Evolutionary conservation across 2,888 invertebrate genomes (phyloP).

Genomic region (Adela reaumurella): DNA sequence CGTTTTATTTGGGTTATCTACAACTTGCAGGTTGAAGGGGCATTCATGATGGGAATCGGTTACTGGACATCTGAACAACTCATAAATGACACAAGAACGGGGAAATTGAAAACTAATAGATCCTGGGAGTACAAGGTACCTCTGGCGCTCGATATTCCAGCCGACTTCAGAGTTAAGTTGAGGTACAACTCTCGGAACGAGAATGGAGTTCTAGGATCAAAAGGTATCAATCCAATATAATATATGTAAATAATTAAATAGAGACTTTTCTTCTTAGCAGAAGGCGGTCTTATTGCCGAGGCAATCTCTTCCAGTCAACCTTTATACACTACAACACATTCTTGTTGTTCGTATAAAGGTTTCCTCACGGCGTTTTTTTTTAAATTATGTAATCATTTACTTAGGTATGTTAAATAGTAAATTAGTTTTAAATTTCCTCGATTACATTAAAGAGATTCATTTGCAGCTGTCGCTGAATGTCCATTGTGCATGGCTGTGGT

Average conservation of each 20-base stretch:
- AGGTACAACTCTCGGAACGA: slow-evolving; percentile 61
- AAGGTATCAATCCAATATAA: too few species aligned
- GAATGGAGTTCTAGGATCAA: slow-evolving; percentile 63
- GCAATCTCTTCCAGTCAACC: too few species aligned
- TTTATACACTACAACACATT: too few species aligned
- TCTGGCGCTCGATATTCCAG: slow-evolving; percentile 64
- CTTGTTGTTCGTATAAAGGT: too few species aligned
- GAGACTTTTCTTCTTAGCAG: too few species aligned
- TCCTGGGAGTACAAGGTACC: slow-evolving; percentile 72
- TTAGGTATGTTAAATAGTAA: too few species aligned
- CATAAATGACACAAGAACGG: slow-evolving; percentile 56
- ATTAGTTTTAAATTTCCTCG: background rate
- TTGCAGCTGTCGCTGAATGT: slow-evolving; percentile 44
- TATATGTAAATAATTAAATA: too few species aligned
- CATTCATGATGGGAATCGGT: slow-evolving; percentile 66
- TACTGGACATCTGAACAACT: slow-evolving; percentile 68
- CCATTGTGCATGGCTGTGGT: slow-evolving; percentile 32
- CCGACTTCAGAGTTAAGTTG: slow-evolving; percentile 60
- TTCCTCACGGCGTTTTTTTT: too few species aligned
- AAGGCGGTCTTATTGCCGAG: too few species aligned
- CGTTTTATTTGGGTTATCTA: background rate
- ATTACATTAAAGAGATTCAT: background rate
- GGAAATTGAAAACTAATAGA: slow-evolving; percentile 62
- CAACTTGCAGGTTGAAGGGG: slow-evolving; percentile 59
- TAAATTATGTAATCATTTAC: too few species aligned